phyloP scores from a whole-genome alignment of 2,113 vertebrate genomes.

The Propithecus coquereli region DNA sequence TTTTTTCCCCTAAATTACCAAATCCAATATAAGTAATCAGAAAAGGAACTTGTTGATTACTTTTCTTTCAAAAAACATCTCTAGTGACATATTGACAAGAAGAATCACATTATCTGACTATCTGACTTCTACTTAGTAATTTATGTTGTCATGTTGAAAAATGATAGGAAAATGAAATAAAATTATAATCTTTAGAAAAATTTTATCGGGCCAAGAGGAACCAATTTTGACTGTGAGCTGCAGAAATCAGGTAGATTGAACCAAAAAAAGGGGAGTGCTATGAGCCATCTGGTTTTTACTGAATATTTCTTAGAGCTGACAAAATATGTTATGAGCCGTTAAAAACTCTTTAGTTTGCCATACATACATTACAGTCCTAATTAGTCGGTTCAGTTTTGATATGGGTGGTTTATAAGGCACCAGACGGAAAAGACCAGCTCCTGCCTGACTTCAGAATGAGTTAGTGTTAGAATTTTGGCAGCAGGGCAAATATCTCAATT shows the following conservation, averaged over 20 bases:
- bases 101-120: background rate
- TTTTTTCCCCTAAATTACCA: background rate
- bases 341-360: slow-evolving; percentile 51
- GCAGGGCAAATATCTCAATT: slow-evolving; percentile 50
- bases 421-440: slow-evolving; percentile 34
- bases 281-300: slow-evolving; percentile 30
- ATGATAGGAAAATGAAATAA: slow-evolving; percentile 13
- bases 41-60: background rate
- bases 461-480: slow-evolving; percentile 31
- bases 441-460: slow-evolving; percentile 52
- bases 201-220: background rate
- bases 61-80: background rate
- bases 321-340: slow-evolving; percentile 59
- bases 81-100: background rate
- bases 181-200: background rate
- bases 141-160: background rate
- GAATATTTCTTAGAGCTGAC: slow-evolving; percentile 43
- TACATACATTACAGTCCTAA: slow-evolving; percentile 59
- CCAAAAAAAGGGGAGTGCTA: background rate
- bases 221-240: slow-evolving; percentile 26
- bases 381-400: slow-evolving; percentile 56
- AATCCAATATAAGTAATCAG: background rate
- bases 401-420: slow-evolving; percentile 55
- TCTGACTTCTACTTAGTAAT: background rate
- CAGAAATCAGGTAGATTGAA: background rate